Conservation (phyloP, 2,113 vertebrate genomes). For the Chrysemys picta region DNA sequence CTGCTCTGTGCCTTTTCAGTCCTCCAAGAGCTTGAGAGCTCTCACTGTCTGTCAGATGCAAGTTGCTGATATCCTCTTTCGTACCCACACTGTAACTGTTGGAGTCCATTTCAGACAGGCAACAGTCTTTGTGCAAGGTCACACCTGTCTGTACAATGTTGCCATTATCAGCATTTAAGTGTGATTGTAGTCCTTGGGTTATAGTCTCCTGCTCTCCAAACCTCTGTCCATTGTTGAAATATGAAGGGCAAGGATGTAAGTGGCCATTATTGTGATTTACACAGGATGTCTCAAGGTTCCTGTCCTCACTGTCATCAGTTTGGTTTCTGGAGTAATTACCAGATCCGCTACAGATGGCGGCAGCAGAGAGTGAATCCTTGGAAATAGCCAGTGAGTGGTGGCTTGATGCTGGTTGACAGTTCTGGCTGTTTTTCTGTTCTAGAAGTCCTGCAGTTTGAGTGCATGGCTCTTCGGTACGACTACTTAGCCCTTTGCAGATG, state of each 20-base stretch:
- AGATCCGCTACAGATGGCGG: constrained; percentile 69
- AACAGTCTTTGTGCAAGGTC: constrained; percentile 80
- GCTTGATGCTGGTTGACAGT: constrained; percentile 69
- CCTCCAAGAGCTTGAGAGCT: constrained; percentile 73
- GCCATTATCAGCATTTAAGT: constrained; percentile 73
- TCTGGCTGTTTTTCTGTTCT: constrained; percentile 71
- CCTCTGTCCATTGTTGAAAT: constrained; percentile 80
- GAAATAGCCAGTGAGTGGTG: constrained; percentile 68
- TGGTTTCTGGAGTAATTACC: constrained; percentile 79
- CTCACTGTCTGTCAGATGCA: constrained; percentile 65
- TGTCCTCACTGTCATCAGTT: constrained; percentile 80
- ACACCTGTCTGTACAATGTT: constrained; percentile 69
- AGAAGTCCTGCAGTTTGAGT: constrained; percentile 45
- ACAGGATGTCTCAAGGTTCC: constrained; percentile 76
- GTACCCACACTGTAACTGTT: constrained; percentile 73
- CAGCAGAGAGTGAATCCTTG: constrained; percentile 65
- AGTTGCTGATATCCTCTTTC: constrained; percentile 76
- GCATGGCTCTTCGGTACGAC: constrained; percentile 77
- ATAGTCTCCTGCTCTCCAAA: constrained; percentile 74
- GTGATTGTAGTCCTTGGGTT: constrained; percentile 71
- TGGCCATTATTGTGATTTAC: constrained; percentile 82
- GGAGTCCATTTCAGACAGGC: constrained; percentile 79
- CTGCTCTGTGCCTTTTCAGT: constrained; percentile 90
- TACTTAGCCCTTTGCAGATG: constrained; percentile 77
- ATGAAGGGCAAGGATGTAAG: constrained; percentile 76